Conservation (phyloP, 2,888 invertebrate species). For the Strigamia crassipes region DNA sequence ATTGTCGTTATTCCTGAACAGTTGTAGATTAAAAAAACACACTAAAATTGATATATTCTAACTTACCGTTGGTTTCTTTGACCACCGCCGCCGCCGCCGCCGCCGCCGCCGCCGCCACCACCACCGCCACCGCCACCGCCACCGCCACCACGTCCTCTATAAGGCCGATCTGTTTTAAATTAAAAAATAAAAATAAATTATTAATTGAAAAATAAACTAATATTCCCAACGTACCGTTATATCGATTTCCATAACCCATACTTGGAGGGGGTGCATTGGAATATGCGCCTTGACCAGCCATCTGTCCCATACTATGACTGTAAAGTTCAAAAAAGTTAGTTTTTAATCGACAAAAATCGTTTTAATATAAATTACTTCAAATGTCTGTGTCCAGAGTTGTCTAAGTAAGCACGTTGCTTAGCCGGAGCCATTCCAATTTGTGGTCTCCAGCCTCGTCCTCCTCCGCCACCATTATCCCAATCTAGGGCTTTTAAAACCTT, state of each 20-base stretch:
- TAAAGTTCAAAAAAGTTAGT: background rate
- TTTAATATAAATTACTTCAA: slow-evolving; percentile 63
- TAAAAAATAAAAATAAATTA: background rate
- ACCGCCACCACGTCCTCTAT: background rate
- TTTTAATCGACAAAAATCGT: background rate
- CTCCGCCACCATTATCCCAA: slow-evolving; percentile 58
- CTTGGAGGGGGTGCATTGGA: background rate
- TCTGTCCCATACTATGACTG: background rate
- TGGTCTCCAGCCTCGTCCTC: slow-evolving; percentile 69
- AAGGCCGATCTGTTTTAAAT: background rate
- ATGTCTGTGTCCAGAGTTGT: slow-evolving; percentile 75
- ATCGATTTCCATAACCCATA: background rate
- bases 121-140: background rate
- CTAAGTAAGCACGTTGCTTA: slow-evolving; percentile 69
- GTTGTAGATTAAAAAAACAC: background rate
- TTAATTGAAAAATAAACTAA: background rate
- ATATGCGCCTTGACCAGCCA: background rate
- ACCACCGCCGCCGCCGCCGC: background rate
- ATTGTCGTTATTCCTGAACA: background rate
- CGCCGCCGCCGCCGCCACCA: no score
- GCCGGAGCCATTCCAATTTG: slow-evolving; percentile 75
- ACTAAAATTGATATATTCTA: background rate
- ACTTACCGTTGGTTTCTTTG: background rate
- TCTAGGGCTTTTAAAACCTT: slow-evolving; percentile 79
- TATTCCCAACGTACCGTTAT: background rate